These are phyloP conservation scores for Dendrolimus houi DNA, from an alignment of 2,888 invertebrate genomes.

Conservation along the genomic window DNA sequence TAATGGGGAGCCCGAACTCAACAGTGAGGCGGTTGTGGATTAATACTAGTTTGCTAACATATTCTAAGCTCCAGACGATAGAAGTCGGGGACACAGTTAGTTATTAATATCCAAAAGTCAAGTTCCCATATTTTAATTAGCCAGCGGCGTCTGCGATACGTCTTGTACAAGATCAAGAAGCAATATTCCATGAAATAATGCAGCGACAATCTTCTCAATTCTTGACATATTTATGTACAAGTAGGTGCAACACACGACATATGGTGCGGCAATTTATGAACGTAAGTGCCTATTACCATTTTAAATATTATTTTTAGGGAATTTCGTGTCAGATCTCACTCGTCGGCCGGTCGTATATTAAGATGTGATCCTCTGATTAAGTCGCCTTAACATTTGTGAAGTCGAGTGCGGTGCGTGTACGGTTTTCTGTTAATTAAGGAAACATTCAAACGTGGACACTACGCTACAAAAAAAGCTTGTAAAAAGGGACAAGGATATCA, in stretches of 20 bases:
- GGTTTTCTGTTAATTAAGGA: slow-evolving; percentile 67
- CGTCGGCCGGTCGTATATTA: slow-evolving; percentile 68
- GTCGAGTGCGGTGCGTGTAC: slow-evolving; percentile 42
- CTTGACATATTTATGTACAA: slow-evolving; percentile 75
- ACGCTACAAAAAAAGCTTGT: background rate
- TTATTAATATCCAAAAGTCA: too few relatives aligned
- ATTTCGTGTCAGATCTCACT: slow-evolving; percentile 76
- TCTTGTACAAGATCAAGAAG: slow-evolving; percentile 45
- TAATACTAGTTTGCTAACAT: too few relatives aligned
- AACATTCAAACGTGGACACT: slow-evolving; percentile 22
- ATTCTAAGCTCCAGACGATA: too few relatives aligned
- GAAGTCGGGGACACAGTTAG: too few relatives aligned
- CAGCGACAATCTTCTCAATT: slow-evolving; percentile 60
- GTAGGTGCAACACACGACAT: slow-evolving; percentile 72
- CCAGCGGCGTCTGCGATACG: slow-evolving; percentile 11
- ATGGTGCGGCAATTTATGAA: slow-evolving; percentile 75
- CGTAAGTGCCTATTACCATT: slow-evolving; percentile 72
- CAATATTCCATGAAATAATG: slow-evolving; percentile 34
- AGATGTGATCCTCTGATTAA: slow-evolving; percentile 74
- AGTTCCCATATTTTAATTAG: background rate
- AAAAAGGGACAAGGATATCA: background rate
- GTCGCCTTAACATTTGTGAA: slow-evolving; percentile 58
- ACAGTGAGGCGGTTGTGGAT: too few relatives aligned
- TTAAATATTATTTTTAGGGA: slow-evolving; percentile 78
- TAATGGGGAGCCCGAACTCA: too few relatives aligned